Base-by-base conservation (phyloP, 2,888 invertebrate species). In the Eudasyphora cyanicolor region DNA sequence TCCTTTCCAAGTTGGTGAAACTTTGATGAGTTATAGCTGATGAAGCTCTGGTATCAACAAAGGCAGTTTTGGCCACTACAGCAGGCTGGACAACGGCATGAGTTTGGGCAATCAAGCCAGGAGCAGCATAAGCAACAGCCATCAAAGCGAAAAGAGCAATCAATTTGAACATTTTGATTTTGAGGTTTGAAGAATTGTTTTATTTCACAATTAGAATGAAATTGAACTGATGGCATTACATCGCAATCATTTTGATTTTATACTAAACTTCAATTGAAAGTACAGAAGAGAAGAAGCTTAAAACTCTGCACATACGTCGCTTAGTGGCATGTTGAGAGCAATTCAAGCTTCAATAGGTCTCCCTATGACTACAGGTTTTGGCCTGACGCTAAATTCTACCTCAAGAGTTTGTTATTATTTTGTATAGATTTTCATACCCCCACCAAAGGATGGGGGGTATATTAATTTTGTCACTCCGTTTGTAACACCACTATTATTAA, bases 121-220 rank as follows among this genome's bases (percentile, higher is more conserved):
- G 91, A 76, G 89, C 89, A 76, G 92, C 92, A 75, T 90, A 89
- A 49, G 90, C 91, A 62, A 90, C 88, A 81, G 94, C 93, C 88
- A 93, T 91, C 86, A 94, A 92, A 92, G 94, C 94, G 91, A 94
- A 94, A 92, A 95, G 93, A 93, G 94, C 94, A 93, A 94, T 35
- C 10, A 64, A 64, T 64, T 64, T 64, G 64, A 64, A 64, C 64
- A 64, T 64, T 35, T 64, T 64, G 64, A 10, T 7, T n/a, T 3
- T 3, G 17, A n/a, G 32, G 6, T 60, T 93, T 93, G 89, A 67
- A 3, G 67, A 89, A 86, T 10, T 80, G 77, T 69, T 70, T 32
- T 27, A 60, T 27, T 70, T 74, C 45, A n/a, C 45, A 49, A 38
- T 38, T 19, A 49, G 79, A 80, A 74, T 77, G 62, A 51, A 70